Evolutionary conservation across 2,888 invertebrate species (phyloP).

Genomic region (Pristionchus japonicus): DNA sequence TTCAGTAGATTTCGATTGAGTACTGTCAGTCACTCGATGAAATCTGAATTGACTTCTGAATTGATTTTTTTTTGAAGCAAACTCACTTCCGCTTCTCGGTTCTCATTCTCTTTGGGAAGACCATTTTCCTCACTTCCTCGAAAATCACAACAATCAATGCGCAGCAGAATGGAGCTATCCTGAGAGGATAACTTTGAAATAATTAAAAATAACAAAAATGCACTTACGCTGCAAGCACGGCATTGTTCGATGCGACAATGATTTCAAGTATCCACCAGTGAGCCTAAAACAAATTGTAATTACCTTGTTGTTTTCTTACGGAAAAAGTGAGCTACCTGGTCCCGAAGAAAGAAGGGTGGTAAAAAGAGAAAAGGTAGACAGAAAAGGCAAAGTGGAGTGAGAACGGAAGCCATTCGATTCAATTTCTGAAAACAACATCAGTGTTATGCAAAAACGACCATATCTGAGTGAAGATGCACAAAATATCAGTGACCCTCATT

Average conservation of each 20-base stretch:
- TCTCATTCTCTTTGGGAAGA: background rate
- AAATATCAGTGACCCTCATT: background rate
- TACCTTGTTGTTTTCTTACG: background rate
- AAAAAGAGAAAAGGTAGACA: background rate
- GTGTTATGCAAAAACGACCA: background rate
- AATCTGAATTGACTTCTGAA: background rate
- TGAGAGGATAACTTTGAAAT: background rate
- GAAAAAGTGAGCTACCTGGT: background rate
- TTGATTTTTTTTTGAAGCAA: too few species aligned
- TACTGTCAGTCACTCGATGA: background rate
- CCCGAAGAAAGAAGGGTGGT: background rate
- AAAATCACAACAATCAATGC: background rate
- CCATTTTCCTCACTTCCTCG: background rate
- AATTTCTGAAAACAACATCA: background rate
- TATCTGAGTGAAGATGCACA: background rate
- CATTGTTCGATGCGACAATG: background rate
- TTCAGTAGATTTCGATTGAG: background rate
- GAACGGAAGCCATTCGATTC: background rate
- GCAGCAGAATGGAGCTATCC: background rate
- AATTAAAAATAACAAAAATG: background rate
- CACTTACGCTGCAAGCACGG: background rate
- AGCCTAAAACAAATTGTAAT: background rate
- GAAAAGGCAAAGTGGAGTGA: background rate
- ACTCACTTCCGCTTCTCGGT: background rate
- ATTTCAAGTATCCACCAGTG: background rate